Evolutionary conservation across 1,140 invertebrate species (phyloP), one percentile per base, ranked within the genome.

Genomic region (Drosophila insularis): DNA sequence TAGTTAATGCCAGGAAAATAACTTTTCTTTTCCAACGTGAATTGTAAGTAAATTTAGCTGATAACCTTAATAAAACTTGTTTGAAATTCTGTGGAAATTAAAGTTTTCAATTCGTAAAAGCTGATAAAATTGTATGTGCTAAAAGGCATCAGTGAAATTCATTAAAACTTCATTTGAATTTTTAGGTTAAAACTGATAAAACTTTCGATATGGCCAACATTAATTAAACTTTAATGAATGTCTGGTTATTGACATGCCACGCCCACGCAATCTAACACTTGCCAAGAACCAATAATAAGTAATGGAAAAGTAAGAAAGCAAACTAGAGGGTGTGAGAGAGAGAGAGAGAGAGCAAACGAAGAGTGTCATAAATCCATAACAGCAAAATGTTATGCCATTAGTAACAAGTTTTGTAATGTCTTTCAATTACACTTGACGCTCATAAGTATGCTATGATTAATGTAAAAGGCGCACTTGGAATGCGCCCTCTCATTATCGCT

Each of bases 391-490:
- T 64, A 27, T 65, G 71, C 84, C 82, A 86, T 86, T 87, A 86
- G 85, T 56, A 84, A 78, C 82, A 82, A 89, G 79, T 86, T 86
- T 86, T 82, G 68, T 81, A 86, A 89, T 86, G 82, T 81, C 82
- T 86, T 86, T 86, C 82, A 86, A 86, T 87, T 86, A 86, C 79
- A 86, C 79, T 86, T 73, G 82, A 82, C 82, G 75, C 82, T 80
- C 80, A 89, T 87, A 87, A 87, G 82, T 89, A 87, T 89, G 84
- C 84, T 70, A 87, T 87, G 82, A 87, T 87, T 87, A 87, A 87
- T 87, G 82, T 87, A 87, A 89, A 77, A 79, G 84, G 72, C 73
- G 73, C 74, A 64, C 74, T 70, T 39, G 43, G 64, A 81, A 58
- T 69, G 62, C 62, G 76, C 69, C 62, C 81, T 74, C 80, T 77